Evolutionary conservation across 2,888 invertebrate species (phyloP).

Genomic region (Omphaloscelis lunosa): DNA sequence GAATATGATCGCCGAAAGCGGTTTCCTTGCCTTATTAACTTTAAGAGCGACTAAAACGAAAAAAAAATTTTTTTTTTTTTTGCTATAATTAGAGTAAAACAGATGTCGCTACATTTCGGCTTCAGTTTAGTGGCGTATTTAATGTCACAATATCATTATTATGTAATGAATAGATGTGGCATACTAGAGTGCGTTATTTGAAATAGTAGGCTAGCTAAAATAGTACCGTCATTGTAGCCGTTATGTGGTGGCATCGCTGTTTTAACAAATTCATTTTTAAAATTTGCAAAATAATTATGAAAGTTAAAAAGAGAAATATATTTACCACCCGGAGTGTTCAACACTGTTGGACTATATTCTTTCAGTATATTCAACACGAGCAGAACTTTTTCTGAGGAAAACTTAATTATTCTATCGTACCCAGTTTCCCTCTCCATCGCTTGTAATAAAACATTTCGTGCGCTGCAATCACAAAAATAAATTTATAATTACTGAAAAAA

Average conservation of each 20-base stretch:
- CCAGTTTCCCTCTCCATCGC: slow-evolving; percentile 85
- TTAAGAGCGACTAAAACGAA: slow-evolving; percentile 70
- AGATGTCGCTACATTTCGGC: not conserved
- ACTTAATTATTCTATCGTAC: slow-evolving; percentile 87
- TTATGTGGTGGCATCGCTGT: not conserved
- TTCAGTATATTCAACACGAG: slow-evolving; percentile 91
- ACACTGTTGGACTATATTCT: slow-evolving; percentile 85
- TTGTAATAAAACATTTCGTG: slow-evolving; percentile 88
- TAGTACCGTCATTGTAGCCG: not conserved
- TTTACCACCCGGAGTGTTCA: slow-evolving; percentile 74
- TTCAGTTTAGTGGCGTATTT: not conserved
- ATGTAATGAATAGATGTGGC: not conserved
- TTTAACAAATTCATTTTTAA: not conserved
- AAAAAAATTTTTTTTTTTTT: not conserved
- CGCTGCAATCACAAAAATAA: slow-evolving; percentile 67
- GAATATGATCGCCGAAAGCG: slow-evolving; percentile 93
- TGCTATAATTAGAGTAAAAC: not conserved
- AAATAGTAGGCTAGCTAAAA: not conserved
- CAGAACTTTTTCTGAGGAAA: slow-evolving; percentile 92
- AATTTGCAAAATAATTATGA: not conserved
- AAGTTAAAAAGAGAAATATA: slow-evolving; percentile 3
- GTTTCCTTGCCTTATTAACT: slow-evolving; percentile 80
- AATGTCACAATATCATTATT: not conserved
- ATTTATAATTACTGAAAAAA: not conserved
- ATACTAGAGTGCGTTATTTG: not conserved